phyloP scores from a whole-genome alignment of 2,113 vertebrate species.

The Mus spicilegus region DNA sequence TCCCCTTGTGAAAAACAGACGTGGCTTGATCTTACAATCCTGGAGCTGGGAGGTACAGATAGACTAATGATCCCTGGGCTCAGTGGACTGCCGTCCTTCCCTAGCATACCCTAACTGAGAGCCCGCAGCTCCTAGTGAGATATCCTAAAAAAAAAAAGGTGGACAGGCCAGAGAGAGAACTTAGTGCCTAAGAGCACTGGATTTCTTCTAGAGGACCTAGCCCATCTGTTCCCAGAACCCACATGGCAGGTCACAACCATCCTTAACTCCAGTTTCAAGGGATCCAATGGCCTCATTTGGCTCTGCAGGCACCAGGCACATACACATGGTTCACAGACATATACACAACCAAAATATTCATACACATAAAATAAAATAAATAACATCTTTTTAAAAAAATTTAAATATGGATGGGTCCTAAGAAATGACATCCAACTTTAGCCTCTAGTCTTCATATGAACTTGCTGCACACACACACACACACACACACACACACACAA shows the following conservation, averaged over 20 bases:
- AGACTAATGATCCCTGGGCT: too few relatives aligned
- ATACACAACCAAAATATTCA: background rate
- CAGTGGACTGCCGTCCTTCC: too few relatives aligned
- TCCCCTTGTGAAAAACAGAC: background rate
- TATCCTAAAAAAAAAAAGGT: background rate
- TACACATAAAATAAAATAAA: background rate
- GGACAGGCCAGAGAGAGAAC: too few relatives aligned
- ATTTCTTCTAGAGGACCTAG: background rate
- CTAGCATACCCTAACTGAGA: background rate
- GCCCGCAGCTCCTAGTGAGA: background rate
- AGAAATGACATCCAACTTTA: background rate
- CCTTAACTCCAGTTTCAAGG: background rate
- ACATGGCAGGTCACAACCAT: background rate
- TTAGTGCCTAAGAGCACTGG: background rate
- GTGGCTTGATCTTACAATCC: background rate
- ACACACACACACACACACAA: background rate
- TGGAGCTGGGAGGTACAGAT: background rate
- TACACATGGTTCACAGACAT: background rate
- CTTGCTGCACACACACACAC: background rate
- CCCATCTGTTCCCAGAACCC: background rate
- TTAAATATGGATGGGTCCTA: background rate
- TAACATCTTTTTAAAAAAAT: too few relatives aligned
- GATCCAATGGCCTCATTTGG: background rate
- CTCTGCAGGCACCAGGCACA: background rate
- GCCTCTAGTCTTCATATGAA: background rate